phyloP scores from a whole-genome alignment of 1,140 invertebrate genomes.

The Bombus balteatus region DNA sequence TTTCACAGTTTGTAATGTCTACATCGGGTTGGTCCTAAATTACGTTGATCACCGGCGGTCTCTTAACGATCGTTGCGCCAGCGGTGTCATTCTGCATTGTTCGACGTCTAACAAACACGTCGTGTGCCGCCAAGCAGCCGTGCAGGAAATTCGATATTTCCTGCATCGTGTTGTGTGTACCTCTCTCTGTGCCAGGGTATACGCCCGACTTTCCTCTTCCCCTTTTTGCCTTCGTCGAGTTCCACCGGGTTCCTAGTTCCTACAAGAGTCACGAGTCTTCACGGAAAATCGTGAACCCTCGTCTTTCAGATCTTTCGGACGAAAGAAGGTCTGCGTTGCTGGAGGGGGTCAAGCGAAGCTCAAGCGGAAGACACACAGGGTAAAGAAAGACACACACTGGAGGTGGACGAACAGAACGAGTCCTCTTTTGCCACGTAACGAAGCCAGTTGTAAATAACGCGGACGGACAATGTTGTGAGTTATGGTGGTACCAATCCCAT shows the following conservation, averaged over 20 bases:
- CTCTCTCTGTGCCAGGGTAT: not conserved
- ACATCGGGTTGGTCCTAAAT: constrained; percentile 50
- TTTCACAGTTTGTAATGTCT: constrained; percentile 57
- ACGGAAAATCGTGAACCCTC: constrained; percentile 4
- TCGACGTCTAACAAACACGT: constrained; percentile 53
- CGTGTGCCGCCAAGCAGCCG: constrained; percentile 40
- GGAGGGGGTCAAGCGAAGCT: too few relatives aligned
- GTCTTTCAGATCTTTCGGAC: not conserved
- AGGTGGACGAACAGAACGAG: not conserved
- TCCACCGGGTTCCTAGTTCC: not conserved
- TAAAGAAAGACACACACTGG: too few relatives aligned
- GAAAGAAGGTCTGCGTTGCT: not conserved
- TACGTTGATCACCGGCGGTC: constrained; percentile 54
- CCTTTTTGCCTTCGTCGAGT: not conserved
- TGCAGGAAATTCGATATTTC: constrained; percentile 66
- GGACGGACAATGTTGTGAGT: constrained; percentile 80
- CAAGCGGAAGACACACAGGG: not conserved
- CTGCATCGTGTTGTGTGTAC: constrained; percentile 46
- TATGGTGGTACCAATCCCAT: constrained; percentile 77
- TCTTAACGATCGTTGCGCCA: constrained; percentile 57
- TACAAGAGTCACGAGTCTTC: not conserved
- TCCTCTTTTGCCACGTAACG: constrained; percentile 66
- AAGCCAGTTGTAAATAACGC: constrained; percentile 78
- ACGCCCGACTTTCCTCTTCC: constrained; percentile 34
- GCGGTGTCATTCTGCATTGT: constrained; percentile 65